Evolutionary conservation across 1,140 invertebrate species (phyloP).

Genomic region (Bradysia coprophila): DNA sequence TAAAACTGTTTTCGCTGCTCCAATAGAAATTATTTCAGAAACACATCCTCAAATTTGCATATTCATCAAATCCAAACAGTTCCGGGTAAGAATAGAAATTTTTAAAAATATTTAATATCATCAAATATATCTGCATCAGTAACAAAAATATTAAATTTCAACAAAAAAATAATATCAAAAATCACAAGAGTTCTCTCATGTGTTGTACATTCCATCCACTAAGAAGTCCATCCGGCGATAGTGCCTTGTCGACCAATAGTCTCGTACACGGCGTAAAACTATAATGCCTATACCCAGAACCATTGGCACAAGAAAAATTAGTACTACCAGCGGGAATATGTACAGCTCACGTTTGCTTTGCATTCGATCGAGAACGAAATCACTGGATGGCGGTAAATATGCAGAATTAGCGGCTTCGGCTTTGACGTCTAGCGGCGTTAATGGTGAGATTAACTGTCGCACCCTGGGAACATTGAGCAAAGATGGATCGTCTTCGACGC

Average conservation of each 20-base stretch:
- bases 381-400: background rate
- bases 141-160: too few species aligned
- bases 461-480: background rate
- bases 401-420: background rate
- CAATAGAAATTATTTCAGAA: too few species aligned
- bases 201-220: background rate
- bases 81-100: too few species aligned
- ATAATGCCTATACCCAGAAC: background rate
- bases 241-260: background rate
- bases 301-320: background rate
- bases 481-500: background rate
- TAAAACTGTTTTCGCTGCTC: too few species aligned
- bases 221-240: background rate
- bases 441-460: background rate
- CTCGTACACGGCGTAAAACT: background rate
- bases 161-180: too few species aligned
- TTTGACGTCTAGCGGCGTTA: background rate
- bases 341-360: background rate
- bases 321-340: too few species aligned
- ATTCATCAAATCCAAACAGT: too few species aligned
- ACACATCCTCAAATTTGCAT: too few species aligned
- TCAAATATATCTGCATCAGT: too few species aligned
- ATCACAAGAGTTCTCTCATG: too few species aligned
- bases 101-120: too few species aligned
- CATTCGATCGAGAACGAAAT: background rate